A percentile compares a stretch with the other conserved stretches of the same genome.
These are phyloP conservation scores for Pseudoatta argentina DNA, from an alignment of 1,140 invertebrate species.

Conservation along the genomic window DNA sequence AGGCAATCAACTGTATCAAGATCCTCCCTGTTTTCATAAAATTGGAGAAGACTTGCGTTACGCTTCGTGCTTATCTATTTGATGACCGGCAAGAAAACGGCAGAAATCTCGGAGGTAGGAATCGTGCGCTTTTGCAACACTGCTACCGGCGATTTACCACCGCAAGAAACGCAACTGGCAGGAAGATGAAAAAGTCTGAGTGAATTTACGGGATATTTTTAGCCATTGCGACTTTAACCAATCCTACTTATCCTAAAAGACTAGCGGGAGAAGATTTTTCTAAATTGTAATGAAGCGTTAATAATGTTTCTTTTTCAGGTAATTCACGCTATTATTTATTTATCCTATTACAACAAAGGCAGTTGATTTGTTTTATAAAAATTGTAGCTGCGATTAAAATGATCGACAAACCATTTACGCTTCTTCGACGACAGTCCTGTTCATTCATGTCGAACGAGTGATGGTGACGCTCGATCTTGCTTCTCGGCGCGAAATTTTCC, in stretches of 20 bases:
- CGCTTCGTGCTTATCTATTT: conserved; percentile 51
- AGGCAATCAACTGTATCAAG: conserved; percentile 56
- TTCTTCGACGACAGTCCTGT: not conserved
- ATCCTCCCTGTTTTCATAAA: conserved; percentile 40
- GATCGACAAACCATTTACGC: conserved; percentile 8
- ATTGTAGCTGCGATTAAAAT: not conserved
- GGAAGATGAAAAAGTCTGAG: conserved; percentile 23
- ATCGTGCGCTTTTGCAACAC: conserved; percentile 59
- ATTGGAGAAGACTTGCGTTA: conserved; percentile 45
- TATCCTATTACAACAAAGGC: not conserved
- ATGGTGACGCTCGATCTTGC: conserved; percentile 13
- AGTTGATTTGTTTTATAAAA: not conserved
- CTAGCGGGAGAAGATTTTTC: conserved; percentile 26
- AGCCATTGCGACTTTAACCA: conserved; percentile 55
- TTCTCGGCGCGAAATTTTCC: conserved; percentile 58
- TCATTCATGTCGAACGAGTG: conserved; percentile 13
- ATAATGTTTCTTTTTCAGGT: conserved; percentile 3
- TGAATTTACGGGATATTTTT: conserved; percentile 50
- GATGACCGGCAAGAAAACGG: conserved; percentile 55
- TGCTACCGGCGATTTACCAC: conserved; percentile 51
- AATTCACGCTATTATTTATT: not conserved
- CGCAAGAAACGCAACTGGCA: conserved; percentile 47
- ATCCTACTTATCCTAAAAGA: conserved; percentile 44
- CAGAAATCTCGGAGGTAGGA: conserved; percentile 17
- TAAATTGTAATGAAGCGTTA: conserved; percentile 41